Evolutionary conservation across 2,113 vertebrate genomes (phyloP).

Genomic region (western clawed frog (Xenopus tropicalis)): DNA sequence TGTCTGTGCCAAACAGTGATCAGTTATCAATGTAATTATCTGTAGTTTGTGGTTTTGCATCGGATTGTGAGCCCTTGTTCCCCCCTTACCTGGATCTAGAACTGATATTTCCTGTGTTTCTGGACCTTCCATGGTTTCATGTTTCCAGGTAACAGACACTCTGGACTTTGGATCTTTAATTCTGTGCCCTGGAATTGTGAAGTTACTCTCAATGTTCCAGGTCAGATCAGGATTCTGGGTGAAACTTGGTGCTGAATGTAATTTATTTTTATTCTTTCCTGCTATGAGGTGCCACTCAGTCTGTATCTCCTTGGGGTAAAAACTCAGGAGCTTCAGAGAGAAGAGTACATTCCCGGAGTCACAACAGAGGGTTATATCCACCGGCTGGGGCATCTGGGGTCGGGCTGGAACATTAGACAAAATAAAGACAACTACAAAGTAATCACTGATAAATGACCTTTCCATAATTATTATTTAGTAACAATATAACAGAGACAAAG

Average conservation of each 20-base stretch:
- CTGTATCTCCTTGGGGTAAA: conserved; percentile 13
- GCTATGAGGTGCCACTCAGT: not conserved
- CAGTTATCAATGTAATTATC: too few species aligned
- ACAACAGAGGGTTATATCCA: not conserved
- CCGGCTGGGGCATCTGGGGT: conserved; percentile 7
- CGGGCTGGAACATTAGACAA: conserved; percentile 3
- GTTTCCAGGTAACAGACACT: not conserved
- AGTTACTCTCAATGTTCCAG: conserved; percentile 12
- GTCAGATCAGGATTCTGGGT: not conserved
- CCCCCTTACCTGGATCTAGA: too few species aligned
- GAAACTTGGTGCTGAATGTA: not conserved
- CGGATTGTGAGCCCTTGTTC: too few species aligned
- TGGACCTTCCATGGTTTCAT: too few species aligned
- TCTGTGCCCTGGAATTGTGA: not conserved
- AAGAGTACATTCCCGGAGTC: not conserved
- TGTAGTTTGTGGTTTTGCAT: too few species aligned
- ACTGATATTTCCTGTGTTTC: too few species aligned
- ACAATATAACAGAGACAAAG: too few species aligned
- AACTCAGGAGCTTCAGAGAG: not conserved
- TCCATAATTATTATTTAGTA: too few species aligned
- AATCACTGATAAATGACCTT: too few species aligned
- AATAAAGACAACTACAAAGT: too few species aligned
- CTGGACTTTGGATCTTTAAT: conserved; percentile 14
- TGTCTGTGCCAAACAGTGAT: too few species aligned
- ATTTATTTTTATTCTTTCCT: not conserved